Evolutionary conservation across 2,797 vertebrate species (phyloP).

Genomic region (Gadopsis marmoratus): DNA sequence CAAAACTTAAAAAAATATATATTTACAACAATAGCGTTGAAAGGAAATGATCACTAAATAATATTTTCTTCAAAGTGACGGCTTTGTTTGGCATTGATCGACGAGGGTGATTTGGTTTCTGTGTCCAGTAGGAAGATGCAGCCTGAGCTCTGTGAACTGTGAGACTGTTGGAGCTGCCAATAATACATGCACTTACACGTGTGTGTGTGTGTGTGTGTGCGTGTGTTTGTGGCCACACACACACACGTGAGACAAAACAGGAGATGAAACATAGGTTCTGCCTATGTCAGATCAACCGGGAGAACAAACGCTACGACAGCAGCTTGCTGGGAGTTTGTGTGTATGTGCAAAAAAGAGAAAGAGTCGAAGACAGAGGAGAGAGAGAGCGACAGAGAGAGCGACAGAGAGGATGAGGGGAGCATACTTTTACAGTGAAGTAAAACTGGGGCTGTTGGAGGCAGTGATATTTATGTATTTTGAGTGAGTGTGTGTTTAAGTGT

Average conservation of each 20-base stretch:
- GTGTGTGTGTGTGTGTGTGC: conserved; percentile 38
- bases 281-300: conserved; percentile 81
- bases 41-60: neutral
- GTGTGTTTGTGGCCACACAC: conserved; percentile 57
- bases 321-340: conserved; percentile 64
- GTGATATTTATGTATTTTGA: conserved; percentile 11
- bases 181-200: conserved; percentile 59
- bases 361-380: neutral
- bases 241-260: conserved; percentile 60
- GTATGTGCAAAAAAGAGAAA: conserved; percentile 9
- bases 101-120: conserved; percentile 23
- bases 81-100: conserved; percentile 12
- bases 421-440: conserved; percentile 23
- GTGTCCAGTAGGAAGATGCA: conserved; percentile 23
- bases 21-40: neutral
- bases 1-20: neutral
- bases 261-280: conserved; percentile 78
- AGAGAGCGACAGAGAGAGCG: conserved; percentile 1
- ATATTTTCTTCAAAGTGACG: neutral
- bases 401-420: neutral
- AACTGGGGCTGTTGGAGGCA: conserved; percentile 23
- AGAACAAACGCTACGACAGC: conserved; percentile 74
- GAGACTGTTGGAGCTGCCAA: conserved; percentile 55
- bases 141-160: conserved; percentile 46
- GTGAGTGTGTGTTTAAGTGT: neutral